Base-by-base conservation (phyloP, 2,797 vertebrate species). In the Aulostomus chinensis region DNA sequence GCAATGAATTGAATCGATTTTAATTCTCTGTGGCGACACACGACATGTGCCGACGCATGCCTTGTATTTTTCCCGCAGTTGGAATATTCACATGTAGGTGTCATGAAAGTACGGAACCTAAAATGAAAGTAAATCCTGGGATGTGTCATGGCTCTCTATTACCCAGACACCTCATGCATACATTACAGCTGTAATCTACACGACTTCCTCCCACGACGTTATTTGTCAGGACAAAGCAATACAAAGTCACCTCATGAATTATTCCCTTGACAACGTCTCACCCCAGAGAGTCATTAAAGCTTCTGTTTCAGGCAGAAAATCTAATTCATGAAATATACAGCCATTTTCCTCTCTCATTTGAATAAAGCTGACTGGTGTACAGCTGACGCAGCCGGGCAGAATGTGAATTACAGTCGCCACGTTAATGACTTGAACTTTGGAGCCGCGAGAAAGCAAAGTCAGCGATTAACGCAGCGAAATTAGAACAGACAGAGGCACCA, bases 241-340 rank as follows among this genome's bases (percentile, higher is more conserved):
- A 69, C 37, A 28, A 77, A 75, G 53, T 45, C 17, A 70, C 22
- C 30, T 49, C 34, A 36, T 36, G 45, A 73, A 48, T 63, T 25
- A 73, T 47, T 54, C 12, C 43, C 34, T 6, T 1, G 24, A 4
- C 45, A 22, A 30, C 14, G 14, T 7, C 9, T 38, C 20, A n/a
- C 70, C 53, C 55, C 11, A 35, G 51, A 66, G 57, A 70, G 43
- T 46, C 63, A 65, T 77, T 77, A 66, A 24, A 43, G 69, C 43
- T 15, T 56, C 56, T 26, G 75, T 72, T 74, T 58, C 22, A 64
- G 68, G 64, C 77, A 61, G 58, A 62, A 77, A 73, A 75, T 75
- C 31, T 51, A 58, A 73, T 71, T 73, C 65, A 52, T 57, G 41
- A 61, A 66, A 70, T 30, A 61, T 18, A 35, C 49, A 52, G 62